phyloP scores from a whole-genome alignment of 2,888 invertebrate genomes.

The Mechanitis messenoides region DNA sequence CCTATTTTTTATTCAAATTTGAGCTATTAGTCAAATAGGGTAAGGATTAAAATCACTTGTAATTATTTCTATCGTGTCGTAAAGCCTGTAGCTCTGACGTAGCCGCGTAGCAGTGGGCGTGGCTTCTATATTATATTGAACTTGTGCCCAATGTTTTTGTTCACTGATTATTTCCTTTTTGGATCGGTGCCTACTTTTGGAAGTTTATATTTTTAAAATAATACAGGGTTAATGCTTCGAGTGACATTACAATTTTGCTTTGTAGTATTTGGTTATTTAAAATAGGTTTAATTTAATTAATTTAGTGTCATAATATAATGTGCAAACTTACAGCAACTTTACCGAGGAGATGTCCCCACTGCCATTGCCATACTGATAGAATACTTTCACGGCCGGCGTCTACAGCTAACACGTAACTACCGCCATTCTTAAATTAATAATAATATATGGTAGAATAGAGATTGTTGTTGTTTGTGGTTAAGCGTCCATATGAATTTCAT shows the following conservation, averaged over 20 bases:
- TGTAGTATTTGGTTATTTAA: no score
- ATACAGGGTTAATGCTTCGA: not conserved
- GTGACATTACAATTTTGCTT: not conserved
- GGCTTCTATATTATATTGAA: slow-evolving; percentile 10
- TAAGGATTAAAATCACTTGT: slow-evolving; percentile 15
- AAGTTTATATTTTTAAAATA: not conserved
- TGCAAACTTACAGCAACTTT: slow-evolving; percentile 89
- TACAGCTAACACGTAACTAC: slow-evolving; percentile 91
- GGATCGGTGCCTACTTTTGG: slow-evolving; percentile 1
- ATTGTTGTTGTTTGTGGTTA: no score
- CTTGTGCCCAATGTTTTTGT: slow-evolving; percentile 6
- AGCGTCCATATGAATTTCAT: no score
- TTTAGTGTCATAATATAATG: not conserved
- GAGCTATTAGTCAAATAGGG: not conserved
- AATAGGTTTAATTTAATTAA: no score
- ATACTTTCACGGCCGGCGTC: slow-evolving; percentile 93
- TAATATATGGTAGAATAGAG: slow-evolving; percentile 10
- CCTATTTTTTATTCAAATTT: slow-evolving; percentile 10
- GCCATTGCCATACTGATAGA: slow-evolving; percentile 96
- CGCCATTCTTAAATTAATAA: slow-evolving; percentile 82
- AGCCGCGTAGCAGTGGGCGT: slow-evolving; percentile 20
- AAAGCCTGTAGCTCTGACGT: slow-evolving; percentile 5
- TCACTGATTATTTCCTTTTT: slow-evolving; percentile 3
- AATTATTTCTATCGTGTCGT: slow-evolving; percentile 1
- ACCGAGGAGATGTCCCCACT: slow-evolving; percentile 93